Base-by-base conservation (phyloP, 2,113 vertebrate genomes). In the Cheirogaleus medius region DNA sequence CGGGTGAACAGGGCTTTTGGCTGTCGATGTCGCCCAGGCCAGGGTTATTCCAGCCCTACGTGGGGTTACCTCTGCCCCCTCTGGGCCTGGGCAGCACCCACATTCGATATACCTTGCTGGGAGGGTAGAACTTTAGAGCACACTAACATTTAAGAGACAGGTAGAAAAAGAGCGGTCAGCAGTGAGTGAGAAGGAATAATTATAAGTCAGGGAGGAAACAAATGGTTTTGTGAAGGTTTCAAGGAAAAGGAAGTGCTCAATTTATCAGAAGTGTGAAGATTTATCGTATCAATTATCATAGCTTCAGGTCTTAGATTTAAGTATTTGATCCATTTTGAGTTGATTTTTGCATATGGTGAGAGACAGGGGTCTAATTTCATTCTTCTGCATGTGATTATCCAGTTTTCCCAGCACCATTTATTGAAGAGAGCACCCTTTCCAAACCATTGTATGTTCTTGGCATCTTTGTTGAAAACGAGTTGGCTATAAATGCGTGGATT, bases 1-100 rank as follows among this genome's bases (percentile, higher is more conserved):
- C 0, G 10, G 18, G 39, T 37, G 12, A 27, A 12, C 32, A 21
- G 68, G 58, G 82, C 13, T 3, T 8, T 27, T 17, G 47, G 11
- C 20, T 3, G 7, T 17, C 52, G 2, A 4, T 12, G 47, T 37
- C 27, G 13, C 13, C 66, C 47, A 5, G 1, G 11, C 4, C 20
- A 47, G 32, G 27, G 13, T 39, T 42, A 1, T 47, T 34, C 64
- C 42, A 15, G 25, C 29, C 71, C 34, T 25, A 5, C 13, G 4
- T 66, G 37, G 27, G 39, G 29, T 76, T 37, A 14, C n/a, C 64
- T 52, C 42, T 29, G 39, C 4, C 29, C 0, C 6, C 9, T 12
- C 47, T 29, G 56, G 11, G 32, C 27, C 34, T 47, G 12, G 1
- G 17, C 18, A 69, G 49, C 12, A 29, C 32, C 44, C 76, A 37